Evolutionary conservation across 2,888 invertebrate genomes (phyloP), one percentile per base, ranked within the genome.

Genomic region (Archips crataeganus): DNA sequence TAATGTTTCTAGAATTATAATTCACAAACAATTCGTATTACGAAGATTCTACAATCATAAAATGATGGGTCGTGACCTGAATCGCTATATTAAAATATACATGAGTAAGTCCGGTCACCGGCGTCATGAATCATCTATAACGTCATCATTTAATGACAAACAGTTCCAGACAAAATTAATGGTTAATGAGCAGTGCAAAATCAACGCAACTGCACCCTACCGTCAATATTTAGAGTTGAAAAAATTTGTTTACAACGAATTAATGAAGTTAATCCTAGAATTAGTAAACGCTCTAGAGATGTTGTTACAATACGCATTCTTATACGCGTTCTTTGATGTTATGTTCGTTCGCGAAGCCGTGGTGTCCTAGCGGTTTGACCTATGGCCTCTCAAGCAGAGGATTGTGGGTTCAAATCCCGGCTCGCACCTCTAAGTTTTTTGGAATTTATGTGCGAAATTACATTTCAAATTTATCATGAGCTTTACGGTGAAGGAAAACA

Each of bases 31-130:
- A 4, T 45, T 45, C 11, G 45, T 45, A 45, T 45, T 45, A 34
- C 32, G 36, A 5, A 32, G 15, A 39, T 34, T 32, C 3, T 5
- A 10, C 34, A 34, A 32, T 39, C 6, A 61, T 23, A 54, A 39
- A 61, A 39, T 61, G 39, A 61, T 39, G n/a, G 60, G n/a, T n/a
- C n/a, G n/a, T 39, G 60, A 61, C 60, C 60, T 62, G 42, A n/a
- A 60, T n/a, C 57, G 32, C 2, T 5, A 3, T 32, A 15, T 32
- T 32, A 1, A 57, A 9, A 54, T 9, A 23, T 23, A 23, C 3
- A 57, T 57, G 32, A 51, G 6, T 15, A 11, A 13, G 10, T n/a
- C 13, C n/a, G 6, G 60, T 36, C 36, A 36, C 36, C 3, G 10
- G 15, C 5, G 39, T n/a, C 13, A 6, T 60, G 60, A 60, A n/a